Percentiles rank a stretch among this genome's conserved stretches.
phyloP scores from a whole-genome alignment of 2,888 invertebrate genomes.

The Parascotia fuliginaria region DNA sequence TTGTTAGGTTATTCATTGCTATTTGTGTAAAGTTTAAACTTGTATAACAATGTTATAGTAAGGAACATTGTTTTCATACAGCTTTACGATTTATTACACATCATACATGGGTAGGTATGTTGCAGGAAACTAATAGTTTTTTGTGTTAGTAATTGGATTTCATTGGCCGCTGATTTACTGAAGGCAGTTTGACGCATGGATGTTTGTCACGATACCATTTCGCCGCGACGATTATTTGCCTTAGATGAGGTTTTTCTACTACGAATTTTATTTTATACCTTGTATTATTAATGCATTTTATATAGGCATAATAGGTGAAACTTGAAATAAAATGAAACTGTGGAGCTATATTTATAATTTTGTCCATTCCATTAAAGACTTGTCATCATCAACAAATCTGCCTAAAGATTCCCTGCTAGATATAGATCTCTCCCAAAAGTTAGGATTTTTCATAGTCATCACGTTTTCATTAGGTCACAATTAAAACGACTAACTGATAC shows the following conservation, averaged over 20 bases:
- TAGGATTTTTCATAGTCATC: too few species aligned
- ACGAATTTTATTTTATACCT: slow-evolving; percentile 28
- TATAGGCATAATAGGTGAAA: slow-evolving; percentile 1
- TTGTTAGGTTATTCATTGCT: too few species aligned
- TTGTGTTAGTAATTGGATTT: slow-evolving; percentile 82
- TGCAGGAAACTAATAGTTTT: slow-evolving; percentile 69
- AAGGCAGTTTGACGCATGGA: slow-evolving; percentile 76
- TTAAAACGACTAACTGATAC: too few species aligned
- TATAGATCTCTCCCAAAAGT: too few species aligned
- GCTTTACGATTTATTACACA: slow-evolving; percentile 1
- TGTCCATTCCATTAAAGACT: too few species aligned
- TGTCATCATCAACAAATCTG: too few species aligned
- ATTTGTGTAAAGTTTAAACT: too few species aligned
- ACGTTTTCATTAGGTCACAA: too few species aligned
- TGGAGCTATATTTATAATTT: too few species aligned
- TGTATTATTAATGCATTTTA: slow-evolving; percentile 14
- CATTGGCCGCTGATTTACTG: slow-evolving; percentile 76
- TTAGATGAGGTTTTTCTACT: slow-evolving; percentile 44
- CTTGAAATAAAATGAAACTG: too few species aligned
- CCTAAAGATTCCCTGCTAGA: too few species aligned
- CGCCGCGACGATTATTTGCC: slow-evolving; percentile 63
- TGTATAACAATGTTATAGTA: too few species aligned
- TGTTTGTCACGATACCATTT: slow-evolving; percentile 84
- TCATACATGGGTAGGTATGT: slow-evolving; percentile 41
- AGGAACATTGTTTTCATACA: neutral